Base-by-base conservation (phyloP, 2,888 invertebrate genomes). In the Colletes collaris region DNA sequence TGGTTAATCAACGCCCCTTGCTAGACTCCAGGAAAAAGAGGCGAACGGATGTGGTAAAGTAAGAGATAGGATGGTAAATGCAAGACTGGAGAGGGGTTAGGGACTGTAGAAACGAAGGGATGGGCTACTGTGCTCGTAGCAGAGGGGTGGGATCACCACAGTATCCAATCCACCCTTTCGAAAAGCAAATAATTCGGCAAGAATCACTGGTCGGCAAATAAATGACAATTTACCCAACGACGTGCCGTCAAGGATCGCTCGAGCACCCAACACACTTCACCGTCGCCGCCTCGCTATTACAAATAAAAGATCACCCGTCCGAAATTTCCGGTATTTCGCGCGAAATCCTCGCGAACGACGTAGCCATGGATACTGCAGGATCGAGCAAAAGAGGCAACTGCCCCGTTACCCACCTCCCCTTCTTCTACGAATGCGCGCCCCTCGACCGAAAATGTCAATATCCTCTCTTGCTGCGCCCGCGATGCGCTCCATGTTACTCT, bases 391-490 rank as follows among this genome's bases (percentile, higher is more conserved):
- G 86, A 88, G 88, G 83, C 86, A 83, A 84, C 86, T 83, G 76
- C 86, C 87, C 85, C 85, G 86, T 86, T 87, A 84, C 81, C 87
- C 84, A 87, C 89, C 81, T 59, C 67, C 69, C 63, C 79, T 83
- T 78, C 81, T 81, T 78, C 87, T 83, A 86, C 89, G 89, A 90
- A 89, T 90, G 90, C 91, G 91, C 89, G 90, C 89, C 90, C 88
- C 89, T 89, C 86, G 89, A 87, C 91, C 92, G 89, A 91, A 92
- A 92, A 92, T 92, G 92, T 92, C 92, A 91, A 92, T 92, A 92
- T 92, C 91, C 90, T 90, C 89, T 87, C 88, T 88, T 79, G 83
- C 83, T 87, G 89, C 88, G 87, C 85, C 88, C 88, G 86, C 88
- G 89, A 89, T 89, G 89, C 88, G 88, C 87, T 84, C 88, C 85